These are phyloP conservation scores for Oryzias curvinotus DNA, from an alignment of 2,113 vertebrate species.

Conservation along the genomic window DNA sequence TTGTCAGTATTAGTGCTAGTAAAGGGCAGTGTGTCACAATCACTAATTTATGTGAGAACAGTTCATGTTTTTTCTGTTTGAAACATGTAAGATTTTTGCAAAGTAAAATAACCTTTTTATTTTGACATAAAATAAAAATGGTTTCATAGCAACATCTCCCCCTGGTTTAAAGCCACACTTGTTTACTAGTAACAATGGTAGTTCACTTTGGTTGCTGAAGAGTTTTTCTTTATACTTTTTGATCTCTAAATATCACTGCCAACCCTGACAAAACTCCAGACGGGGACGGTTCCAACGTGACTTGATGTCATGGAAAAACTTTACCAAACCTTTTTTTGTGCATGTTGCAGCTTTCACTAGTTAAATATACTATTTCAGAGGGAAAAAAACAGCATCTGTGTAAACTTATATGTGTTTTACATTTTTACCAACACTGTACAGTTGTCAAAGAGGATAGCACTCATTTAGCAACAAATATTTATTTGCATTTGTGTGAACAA, in stretches of 20 bases:
- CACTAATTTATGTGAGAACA: too few species aligned
- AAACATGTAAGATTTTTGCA: too few species aligned
- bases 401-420: conserved; percentile 21
- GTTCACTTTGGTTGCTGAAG: not conserved
- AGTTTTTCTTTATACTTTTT: not conserved
- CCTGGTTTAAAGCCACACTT: not conserved
- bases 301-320: conserved; percentile 6
- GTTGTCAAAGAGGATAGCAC: conserved; percentile 5
- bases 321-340: conserved; percentile 54
- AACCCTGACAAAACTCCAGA: conserved; percentile 11
- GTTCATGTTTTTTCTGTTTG: too few species aligned
- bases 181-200: too few species aligned
- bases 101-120: too few species aligned
- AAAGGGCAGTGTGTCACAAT: too few species aligned
- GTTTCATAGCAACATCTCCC: too few species aligned
- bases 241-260: conserved; percentile 5
- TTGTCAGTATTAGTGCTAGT: too few species aligned
- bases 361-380: conserved; percentile 15
- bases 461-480: conserved; percentile 6
- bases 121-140: too few species aligned
- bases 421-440: not conserved
- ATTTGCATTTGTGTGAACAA: conserved; percentile 4
- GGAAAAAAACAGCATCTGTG: conserved; percentile 5
- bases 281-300: not conserved
- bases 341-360: conserved; percentile 43